phyloP scores from a whole-genome alignment of 37 sponge, comb jelly and placozoan genomes.

The Spongilla lacustris region DNA sequence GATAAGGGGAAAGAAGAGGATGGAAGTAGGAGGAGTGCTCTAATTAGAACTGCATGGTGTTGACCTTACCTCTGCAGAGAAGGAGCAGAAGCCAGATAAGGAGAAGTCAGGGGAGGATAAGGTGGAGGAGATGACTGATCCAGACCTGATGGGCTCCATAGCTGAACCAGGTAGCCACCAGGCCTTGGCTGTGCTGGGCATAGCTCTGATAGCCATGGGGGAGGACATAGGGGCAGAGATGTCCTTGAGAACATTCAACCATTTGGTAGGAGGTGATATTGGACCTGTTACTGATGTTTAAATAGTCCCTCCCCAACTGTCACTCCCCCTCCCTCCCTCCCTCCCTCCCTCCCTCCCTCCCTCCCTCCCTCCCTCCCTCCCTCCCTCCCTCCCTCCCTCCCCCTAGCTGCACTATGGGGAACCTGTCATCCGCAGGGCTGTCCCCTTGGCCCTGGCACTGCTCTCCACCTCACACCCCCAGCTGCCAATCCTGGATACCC shows the following conservation, averaged over 20 bases:
- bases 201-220: conserved; percentile 95
- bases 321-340: background rate
- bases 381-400: background rate
- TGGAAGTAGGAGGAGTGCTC: background rate
- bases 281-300: background rate
- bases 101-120: conserved; percentile 17
- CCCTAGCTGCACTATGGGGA: conserved; percentile 94
- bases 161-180: conserved; percentile 89
- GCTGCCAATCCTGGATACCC: conserved; percentile 89
- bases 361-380: too few relatives aligned
- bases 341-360: too few relatives aligned
- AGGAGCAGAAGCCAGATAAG: background rate
- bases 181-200: conserved; percentile 91
- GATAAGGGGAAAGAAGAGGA: conserved; percentile 14
- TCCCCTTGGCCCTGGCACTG: conserved; percentile 92
- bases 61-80: background rate
- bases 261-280: conserved; percentile 89
- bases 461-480: conserved; percentile 94
- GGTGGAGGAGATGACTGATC: conserved; percentile 29
- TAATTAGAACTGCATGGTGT: background rate
- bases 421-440: conserved; percentile 85
- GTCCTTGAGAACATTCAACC: conserved; percentile 87
- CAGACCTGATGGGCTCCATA: conserved; percentile 67
- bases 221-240: conserved; percentile 96
- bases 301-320: background rate